These are phyloP conservation scores for Cantharis flavilabris DNA, from an alignment of 2,888 invertebrate species.

Conservation along the genomic window DNA sequence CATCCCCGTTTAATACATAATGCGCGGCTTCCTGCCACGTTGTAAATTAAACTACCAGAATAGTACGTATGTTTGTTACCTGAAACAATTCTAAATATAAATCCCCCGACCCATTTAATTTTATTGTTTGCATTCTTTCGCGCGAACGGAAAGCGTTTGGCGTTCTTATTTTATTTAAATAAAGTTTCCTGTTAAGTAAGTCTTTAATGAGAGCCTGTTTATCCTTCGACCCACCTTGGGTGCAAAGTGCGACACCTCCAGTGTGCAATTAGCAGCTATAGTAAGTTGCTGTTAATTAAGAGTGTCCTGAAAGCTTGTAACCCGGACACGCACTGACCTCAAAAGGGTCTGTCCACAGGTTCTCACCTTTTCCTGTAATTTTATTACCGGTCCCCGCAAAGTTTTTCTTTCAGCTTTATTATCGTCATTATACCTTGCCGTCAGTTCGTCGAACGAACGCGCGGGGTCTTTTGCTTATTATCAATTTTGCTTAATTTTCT, in stretches of 20 bases:
- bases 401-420: constrained; percentile 32
- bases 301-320: constrained; percentile 36
- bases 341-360: constrained; percentile 40
- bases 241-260: constrained; percentile 38
- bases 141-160: background rate
- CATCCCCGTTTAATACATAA: constrained; percentile 30
- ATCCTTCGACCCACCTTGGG: constrained; percentile 36
- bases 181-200: background rate
- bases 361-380: constrained; percentile 35
- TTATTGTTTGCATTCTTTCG: constrained; percentile 34
- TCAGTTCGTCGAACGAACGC: constrained; percentile 30
- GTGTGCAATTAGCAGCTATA: constrained; percentile 44
- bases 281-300: constrained; percentile 47
- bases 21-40: constrained; percentile 27
- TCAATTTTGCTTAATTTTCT: constrained; percentile 40
- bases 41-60: constrained; percentile 27
- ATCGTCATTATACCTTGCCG: constrained; percentile 33
- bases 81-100: constrained; percentile 33
- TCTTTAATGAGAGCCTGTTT: constrained; percentile 42
- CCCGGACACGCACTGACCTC: constrained; percentile 36
- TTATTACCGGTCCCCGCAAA: constrained; percentile 29
- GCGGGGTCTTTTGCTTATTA: constrained; percentile 35
- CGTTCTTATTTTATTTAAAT: background rate
- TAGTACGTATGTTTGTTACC: constrained; percentile 13
- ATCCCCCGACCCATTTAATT: constrained; percentile 32